Evolutionary conservation across 2,113 vertebrate genomes (phyloP), one percentile per base, ranked within the genome.

Genomic region (Chiloscyllium plagiosum): DNA sequence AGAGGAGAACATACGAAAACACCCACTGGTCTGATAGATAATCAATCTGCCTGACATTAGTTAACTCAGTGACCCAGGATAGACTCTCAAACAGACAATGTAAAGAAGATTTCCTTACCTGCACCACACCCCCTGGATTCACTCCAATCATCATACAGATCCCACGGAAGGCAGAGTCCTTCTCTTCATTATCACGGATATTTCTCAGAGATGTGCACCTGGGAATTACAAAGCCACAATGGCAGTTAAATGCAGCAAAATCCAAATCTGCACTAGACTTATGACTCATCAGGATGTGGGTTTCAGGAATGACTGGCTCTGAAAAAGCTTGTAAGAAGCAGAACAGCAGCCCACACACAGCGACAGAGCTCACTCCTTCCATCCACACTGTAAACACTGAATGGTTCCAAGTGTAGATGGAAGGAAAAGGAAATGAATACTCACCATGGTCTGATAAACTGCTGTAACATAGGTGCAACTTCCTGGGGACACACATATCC

Each of bases 91-190:
- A 47, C 19, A 52, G 4, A 87, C 96, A 8, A 65, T 26, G 72
- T 90, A 89, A 96, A 56, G 78, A n/a, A 65, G 61, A 26, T 93
- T 20, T 20, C 65, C 96, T 96, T 96, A 99, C 99, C 98, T 99
- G 99, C 96, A 99, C 98, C 0, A 99, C 99, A 0, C 99, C 99
- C 17, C 98, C 98, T 0, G 99, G 99, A 96, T 99, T 99, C 95
- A 99, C 99, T 0, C 99, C 98, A 10, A 99, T 99, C 99, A 99
- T 99, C 97, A 99, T 98, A 96, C 99, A 99, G 97, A 99, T 99
- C 90, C 99, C 99, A 0, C 99, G 98, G 97, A 99, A 99, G 52
- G 99, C 99, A 0, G 98, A 99, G 96, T 99, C 99, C 97, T 99
- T 99, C 97, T 99, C 99, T 96, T 99, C 99, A 0, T 99, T 99